Evolutionary conservation across 37 sponge, comb jelly and placozoan species (phyloP).

Genomic region (Halichondria panicea): DNA sequence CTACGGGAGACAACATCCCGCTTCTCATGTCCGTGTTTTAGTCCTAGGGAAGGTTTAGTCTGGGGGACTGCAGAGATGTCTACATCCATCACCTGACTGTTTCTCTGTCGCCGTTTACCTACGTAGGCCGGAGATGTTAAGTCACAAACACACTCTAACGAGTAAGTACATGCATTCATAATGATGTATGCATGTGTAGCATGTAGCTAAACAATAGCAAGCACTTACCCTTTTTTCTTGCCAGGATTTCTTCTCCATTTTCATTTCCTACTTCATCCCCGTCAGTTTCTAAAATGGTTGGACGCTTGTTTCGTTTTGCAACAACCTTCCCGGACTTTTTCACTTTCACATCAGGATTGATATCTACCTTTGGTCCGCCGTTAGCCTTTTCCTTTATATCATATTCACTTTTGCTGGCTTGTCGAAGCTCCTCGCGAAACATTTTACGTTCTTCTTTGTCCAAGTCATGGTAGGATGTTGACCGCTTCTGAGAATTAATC

Average conservation of each 20-base stretch:
- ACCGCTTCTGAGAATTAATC: not conserved
- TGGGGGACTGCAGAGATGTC: constrained; percentile 38
- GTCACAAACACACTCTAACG: too few species aligned
- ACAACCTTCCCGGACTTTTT: constrained; percentile 35
- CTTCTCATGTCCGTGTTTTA: constrained; percentile 18
- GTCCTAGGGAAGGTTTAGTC: constrained; percentile 31
- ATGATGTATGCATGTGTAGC: too few species aligned
- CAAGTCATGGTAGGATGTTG: not conserved
- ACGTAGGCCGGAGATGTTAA: too few species aligned
- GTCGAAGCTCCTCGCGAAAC: constrained; percentile 9
- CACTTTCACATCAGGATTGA: constrained; percentile 23
- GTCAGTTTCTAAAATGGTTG: too few species aligned
- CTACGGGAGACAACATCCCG: constrained; percentile 27
- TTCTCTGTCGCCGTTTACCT: too few species aligned
- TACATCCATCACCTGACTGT: not conserved
- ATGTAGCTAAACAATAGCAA: too few species aligned
- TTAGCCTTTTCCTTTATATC: not conserved
- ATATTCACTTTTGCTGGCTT: constrained; percentile 24
- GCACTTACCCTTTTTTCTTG: too few species aligned
- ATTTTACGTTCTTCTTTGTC: not conserved
- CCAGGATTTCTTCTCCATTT: too few species aligned
- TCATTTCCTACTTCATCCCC: too few species aligned
- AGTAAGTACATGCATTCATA: too few species aligned
- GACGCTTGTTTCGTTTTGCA: too few species aligned
- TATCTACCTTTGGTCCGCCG: not conserved